These are phyloP conservation scores for Drosophila serrata DNA, from an alignment of 1,140 invertebrate genomes.

Conservation along the genomic window DNA sequence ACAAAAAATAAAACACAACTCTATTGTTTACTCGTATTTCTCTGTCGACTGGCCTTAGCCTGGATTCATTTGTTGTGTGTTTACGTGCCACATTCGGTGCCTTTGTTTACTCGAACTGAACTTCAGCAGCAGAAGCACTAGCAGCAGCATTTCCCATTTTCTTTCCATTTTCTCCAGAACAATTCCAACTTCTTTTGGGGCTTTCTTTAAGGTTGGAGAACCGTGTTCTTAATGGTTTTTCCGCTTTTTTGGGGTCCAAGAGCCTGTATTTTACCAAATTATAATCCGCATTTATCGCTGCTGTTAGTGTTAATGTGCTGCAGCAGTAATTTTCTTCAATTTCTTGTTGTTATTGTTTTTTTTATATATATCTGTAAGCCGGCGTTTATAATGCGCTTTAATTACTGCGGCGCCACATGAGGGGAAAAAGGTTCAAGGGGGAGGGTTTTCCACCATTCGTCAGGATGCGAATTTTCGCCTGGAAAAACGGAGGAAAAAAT, in stretches of 20 bases:
- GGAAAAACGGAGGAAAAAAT: constrained; percentile 32
- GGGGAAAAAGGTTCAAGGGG: background rate
- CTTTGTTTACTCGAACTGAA: constrained; percentile 39
- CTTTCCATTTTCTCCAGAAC: constrained; percentile 9
- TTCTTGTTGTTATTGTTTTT: constrained; percentile 2
- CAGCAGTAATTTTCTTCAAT: constrained; percentile 51
- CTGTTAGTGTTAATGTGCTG: constrained; percentile 37
- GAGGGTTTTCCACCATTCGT: constrained; percentile 11
- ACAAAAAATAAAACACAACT: constrained; percentile 19
- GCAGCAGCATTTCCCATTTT: constrained; percentile 13
- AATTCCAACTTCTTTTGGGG: constrained; percentile 23
- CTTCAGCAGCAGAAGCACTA: constrained; percentile 15
- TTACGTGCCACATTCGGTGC: constrained; percentile 45
- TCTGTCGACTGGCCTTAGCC: constrained; percentile 48
- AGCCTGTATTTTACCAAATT: constrained; percentile 35
- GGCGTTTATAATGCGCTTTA: constrained; percentile 69
- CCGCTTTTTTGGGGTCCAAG: background rate
- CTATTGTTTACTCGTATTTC: constrained; percentile 53
- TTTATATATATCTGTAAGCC: constrained; percentile 1
- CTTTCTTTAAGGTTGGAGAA: constrained; percentile 18
- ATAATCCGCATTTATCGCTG: constrained; percentile 49
- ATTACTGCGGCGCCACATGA: constrained; percentile 67
- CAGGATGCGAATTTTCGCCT: constrained; percentile 27
- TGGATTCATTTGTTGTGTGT: constrained; percentile 48
- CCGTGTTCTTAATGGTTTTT: constrained; percentile 11